Conservation (phyloP, 2,888 invertebrate genomes). For the Oasisia sp. region DNA sequence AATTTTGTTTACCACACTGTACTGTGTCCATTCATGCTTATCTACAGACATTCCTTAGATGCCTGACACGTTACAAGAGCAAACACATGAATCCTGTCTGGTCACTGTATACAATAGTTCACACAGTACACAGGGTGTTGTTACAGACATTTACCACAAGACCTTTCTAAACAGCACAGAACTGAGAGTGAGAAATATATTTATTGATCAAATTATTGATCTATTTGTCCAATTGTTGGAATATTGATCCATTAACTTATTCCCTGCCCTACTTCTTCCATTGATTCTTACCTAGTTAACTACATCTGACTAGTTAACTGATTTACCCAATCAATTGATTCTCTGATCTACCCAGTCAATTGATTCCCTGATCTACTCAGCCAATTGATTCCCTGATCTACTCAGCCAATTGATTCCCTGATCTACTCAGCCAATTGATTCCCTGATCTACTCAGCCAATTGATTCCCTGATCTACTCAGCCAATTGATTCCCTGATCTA, state of each 20-base stretch:
- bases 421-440: too few species aligned
- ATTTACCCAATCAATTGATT: too few species aligned
- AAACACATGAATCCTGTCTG: neutral
- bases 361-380: too few species aligned
- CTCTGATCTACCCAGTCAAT: too few species aligned
- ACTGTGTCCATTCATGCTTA: neutral
- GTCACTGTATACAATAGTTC: too few species aligned
- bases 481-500: too few species aligned
- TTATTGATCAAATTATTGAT: neutral
- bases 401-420: too few species aligned
- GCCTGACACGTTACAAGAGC: neutral
- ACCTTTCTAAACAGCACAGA: neutral
- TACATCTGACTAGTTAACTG: neutral
- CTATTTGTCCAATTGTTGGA: too few species aligned
- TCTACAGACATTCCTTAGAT: neutral
- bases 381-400: too few species aligned
- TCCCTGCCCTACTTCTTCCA: neutral
- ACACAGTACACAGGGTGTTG: neutral
- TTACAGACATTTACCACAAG: neutral
- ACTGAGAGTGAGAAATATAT: neutral
- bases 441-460: too few species aligned
- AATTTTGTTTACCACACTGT: neutral
- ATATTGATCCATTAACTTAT: neutral
- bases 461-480: too few species aligned
- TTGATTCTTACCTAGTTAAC: neutral